Evolutionary conservation across 2,888 invertebrate species (phyloP), one percentile per base, ranked within the genome.

Genomic region (Herminia tarsipennalis): DNA sequence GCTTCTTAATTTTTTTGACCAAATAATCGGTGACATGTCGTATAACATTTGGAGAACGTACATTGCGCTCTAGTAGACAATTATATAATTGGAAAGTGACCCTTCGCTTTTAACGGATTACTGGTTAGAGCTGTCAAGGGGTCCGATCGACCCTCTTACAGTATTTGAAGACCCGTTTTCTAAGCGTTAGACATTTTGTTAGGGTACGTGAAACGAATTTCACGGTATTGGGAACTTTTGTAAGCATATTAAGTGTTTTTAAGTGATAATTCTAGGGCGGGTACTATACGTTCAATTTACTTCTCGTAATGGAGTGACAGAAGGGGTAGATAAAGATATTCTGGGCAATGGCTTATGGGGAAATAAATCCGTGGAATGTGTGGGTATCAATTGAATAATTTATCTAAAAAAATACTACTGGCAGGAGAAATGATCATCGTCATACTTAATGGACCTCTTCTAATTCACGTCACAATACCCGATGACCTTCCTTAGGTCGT

Each of bases 71-170:
- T 73, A 78, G 67, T 74, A 76, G 73, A 77, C 79, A 81, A 80
- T 82, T 81, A 81, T 76, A 71, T 80, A 66, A 66, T 66, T 66
- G 66, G 53, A 63, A 66, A 66, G 63, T 81, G 83, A 82, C 86
- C 87, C 87, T 79, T 75, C 70, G 74, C 76, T 76, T 80, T 81
- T 78, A 80, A 75, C 80, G 84, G 83, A 87, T 86, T 86, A 83
- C 86, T 77, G 80, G 81, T 79, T 81, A 84, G 81, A 76, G 73
- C 80, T 82, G 83, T 81, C 85, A 80, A 76, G 83, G 78, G 80
- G 62, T 66, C 65, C 66, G 63, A 67, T 63, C 53, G 62, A 62
- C 73, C 76, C 73, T 74, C 69, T 66, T 70, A 59, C 41, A 62
- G 57, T 57, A 62, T 64, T 70, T 61, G 60, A 61, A 56, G 48